Evolutionary conservation across 2,113 vertebrate genomes (phyloP).

Genomic region (Setophaga kirtlandii): DNA sequence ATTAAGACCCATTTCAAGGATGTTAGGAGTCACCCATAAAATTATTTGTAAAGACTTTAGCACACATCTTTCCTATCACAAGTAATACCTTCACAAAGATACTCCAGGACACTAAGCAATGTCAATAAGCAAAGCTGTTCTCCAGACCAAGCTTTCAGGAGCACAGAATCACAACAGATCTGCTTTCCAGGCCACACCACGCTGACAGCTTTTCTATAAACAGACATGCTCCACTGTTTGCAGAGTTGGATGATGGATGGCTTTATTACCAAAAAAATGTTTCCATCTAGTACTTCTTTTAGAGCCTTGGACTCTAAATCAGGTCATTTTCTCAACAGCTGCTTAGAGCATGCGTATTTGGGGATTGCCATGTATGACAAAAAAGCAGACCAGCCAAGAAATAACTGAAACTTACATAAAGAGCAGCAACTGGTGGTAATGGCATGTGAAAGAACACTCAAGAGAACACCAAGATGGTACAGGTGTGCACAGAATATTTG

Average conservation of each 20-base stretch:
- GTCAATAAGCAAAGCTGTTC: neutral
- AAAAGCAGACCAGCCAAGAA: neutral
- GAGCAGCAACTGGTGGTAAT: neutral
- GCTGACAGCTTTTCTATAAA: neutral
- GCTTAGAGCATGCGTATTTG: neutral
- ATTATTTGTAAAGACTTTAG: neutral
- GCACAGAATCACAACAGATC: neutral
- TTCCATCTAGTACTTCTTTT: neutral
- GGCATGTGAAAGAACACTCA: neutral
- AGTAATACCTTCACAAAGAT: neutral
- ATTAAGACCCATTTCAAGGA: neutral
- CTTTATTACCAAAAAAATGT: neutral
- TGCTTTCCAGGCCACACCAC: neutral
- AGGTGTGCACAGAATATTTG: neutral
- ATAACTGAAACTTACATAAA: neutral
- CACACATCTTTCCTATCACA: neutral
- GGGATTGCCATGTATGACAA: fast-evolving
- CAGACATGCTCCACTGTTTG: neutral
- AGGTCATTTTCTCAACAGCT: neutral
- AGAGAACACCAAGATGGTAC: neutral
- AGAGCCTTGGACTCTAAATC: neutral
- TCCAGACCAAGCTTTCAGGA: neutral
- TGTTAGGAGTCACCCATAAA: neutral
- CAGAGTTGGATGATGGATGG: neutral
- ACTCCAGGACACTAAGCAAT: neutral